Conservation (phyloP, 2,113 vertebrate genomes). For the Boulengeromyrus knoepffleri region DNA sequence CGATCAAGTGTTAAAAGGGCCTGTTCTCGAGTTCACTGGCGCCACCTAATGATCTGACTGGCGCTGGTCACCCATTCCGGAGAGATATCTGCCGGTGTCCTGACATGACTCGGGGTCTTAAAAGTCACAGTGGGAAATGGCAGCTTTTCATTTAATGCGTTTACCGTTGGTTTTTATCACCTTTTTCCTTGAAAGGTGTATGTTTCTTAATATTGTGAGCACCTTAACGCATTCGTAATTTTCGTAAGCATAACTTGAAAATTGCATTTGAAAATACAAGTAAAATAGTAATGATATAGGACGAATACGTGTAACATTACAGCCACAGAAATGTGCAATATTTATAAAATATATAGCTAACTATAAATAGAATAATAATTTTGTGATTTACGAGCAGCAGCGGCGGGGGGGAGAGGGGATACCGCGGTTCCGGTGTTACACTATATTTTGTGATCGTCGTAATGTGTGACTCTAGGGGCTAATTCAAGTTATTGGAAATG, state of each 20-base stretch:
- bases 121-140: background rate
- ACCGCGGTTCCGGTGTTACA: too few relatives aligned
- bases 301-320: background rate
- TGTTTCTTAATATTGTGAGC: background rate
- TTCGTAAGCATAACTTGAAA: background rate
- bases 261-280: background rate
- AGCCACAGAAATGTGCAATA: background rate
- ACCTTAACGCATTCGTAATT: background rate
- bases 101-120: background rate
- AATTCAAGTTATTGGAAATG: too few relatives aligned
- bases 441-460: too few relatives aligned
- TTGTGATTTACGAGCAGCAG: background rate
- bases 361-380: background rate
- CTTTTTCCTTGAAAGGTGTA: background rate
- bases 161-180: background rate
- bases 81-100: background rate
- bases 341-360: background rate
- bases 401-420: too few relatives aligned
- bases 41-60: background rate
- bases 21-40: background rate
- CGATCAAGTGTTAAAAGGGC: background rate
- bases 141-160: background rate
- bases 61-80: background rate
- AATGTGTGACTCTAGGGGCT: too few relatives aligned
- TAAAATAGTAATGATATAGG: background rate